Evolutionary conservation across 35 echinoderm and acorn worm genomes (phyloP), one percentile per base, ranked within the genome.

Genomic region (Eucidaris tribuloides): DNA sequence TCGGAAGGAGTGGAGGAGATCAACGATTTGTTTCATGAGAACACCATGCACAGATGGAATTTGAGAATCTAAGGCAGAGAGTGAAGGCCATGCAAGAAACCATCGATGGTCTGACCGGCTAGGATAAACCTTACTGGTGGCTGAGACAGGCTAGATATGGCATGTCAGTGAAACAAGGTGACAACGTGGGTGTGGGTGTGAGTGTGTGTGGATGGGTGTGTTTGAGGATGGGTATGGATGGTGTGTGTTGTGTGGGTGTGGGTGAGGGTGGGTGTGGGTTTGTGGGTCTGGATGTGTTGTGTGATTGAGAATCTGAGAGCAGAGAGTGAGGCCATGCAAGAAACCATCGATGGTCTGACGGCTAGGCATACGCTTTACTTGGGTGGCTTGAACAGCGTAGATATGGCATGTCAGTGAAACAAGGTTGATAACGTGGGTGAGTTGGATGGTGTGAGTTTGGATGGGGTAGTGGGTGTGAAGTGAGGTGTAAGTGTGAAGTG

Each of bases 1-100:
- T 82, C 76, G 17, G 90, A 97, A 15, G 94, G 94, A 46, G 94
- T 97, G 5, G 94, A 97, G 56, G 84, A 97, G 79, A 90, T 97
- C 34, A 97, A 97, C 62, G 94, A 97, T 56, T 86, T 97, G 7
- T 97, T 97, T 42, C 94, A 97, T 62, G 94, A 97, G 65, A 97
- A 97, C 79, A 97, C 94, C 0, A 93, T 97, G 94, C n/a, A n/a
- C 94, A 97, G 71, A 89, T 86, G 29, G 94, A 97, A 83, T 81
- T 54, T 7, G 60, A 85, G 5, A 89, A 88, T 40, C 77, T 97
- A n/a, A 38, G 94, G 18, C 78, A 89, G 25, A 44, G 94, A 27
- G 77, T 92, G 20, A 92, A 92, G 37, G 94, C 94, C 27, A 83
- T 97, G 64, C 94, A 97, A 34, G 94, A 97, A 50, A 97, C 94